Conservation (phyloP, 2,113 vertebrate species). For the Phrynocephalus versicolor region DNA sequence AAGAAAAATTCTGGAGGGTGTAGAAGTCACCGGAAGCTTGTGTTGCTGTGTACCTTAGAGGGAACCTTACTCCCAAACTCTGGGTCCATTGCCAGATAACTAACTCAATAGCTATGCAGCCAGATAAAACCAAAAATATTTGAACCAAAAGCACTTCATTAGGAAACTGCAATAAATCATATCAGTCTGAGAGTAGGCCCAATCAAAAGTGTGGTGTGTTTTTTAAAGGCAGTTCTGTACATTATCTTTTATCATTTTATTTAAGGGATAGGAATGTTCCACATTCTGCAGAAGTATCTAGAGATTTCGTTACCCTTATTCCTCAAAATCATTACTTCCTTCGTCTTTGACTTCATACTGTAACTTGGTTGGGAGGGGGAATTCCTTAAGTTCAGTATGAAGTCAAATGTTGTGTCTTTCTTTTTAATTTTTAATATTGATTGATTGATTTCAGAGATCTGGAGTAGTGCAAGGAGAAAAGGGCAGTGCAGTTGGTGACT, state of each 20-base stretch:
- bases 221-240: neutral
- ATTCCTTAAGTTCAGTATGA: neutral
- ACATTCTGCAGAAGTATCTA: neutral
- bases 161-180: neutral
- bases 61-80: no score
- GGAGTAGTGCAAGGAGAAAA: neutral
- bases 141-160: neutral
- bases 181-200: no score
- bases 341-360: neutral
- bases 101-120: no score
- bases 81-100: no score
- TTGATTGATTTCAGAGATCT: neutral
- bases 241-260: neutral
- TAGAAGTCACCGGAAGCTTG: no score
- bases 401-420: no score
- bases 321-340: neutral
- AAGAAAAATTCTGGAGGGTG: no score
- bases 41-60: no score
- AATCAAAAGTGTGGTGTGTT: no score
- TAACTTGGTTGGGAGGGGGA: no score
- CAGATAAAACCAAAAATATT: no score
- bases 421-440: no score
- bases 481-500: neutral
- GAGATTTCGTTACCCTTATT: neutral
- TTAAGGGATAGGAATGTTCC: neutral